phyloP scores from a whole-genome alignment of 2,888 invertebrate species.

The Drosophila anomalata region DNA sequence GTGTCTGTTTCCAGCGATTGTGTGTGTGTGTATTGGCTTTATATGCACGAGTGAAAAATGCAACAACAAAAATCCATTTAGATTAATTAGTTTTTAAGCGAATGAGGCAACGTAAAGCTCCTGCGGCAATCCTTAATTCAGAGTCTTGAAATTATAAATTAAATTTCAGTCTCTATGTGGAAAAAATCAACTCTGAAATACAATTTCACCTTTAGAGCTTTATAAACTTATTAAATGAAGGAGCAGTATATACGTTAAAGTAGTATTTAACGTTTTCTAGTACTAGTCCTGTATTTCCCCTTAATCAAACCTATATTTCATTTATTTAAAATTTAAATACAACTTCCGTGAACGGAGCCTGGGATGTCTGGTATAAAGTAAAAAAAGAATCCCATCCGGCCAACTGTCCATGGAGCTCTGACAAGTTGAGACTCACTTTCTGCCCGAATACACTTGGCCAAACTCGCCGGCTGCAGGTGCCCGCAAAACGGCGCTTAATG shows the following conservation, averaged over 20 bases:
- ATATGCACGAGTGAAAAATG: constrained; percentile 52
- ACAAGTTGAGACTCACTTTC: constrained; percentile 68
- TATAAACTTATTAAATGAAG: too few species aligned
- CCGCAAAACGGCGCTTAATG: constrained; percentile 72
- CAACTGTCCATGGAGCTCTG: constrained; percentile 12
- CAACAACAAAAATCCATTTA: constrained; percentile 75
- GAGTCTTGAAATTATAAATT: neutral
- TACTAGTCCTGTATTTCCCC: too few species aligned
- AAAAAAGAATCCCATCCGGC: neutral
- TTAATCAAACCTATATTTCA: neutral
- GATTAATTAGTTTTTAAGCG: constrained; percentile 78
- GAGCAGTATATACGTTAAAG: too few species aligned
- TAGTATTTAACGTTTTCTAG: too few species aligned
- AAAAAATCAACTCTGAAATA: too few species aligned
- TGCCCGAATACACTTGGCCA: constrained; percentile 75
- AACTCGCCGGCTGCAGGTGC: constrained; percentile 41
- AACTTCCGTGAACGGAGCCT: neutral
- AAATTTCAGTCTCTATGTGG: too few species aligned
- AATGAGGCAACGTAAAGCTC: constrained; percentile 37
- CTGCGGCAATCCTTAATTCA: constrained; percentile 11
- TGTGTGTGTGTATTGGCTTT: constrained; percentile 41
- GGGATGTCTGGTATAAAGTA: neutral
- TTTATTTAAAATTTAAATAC: neutral
- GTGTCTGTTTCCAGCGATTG: constrained; percentile 15
- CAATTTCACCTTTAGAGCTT: too few species aligned